Percentiles rank a stretch among this genome's conserved stretches.
Conservation (phyloP, 2,113 vertebrate species). For the Tachysurus vachellii region DNA sequence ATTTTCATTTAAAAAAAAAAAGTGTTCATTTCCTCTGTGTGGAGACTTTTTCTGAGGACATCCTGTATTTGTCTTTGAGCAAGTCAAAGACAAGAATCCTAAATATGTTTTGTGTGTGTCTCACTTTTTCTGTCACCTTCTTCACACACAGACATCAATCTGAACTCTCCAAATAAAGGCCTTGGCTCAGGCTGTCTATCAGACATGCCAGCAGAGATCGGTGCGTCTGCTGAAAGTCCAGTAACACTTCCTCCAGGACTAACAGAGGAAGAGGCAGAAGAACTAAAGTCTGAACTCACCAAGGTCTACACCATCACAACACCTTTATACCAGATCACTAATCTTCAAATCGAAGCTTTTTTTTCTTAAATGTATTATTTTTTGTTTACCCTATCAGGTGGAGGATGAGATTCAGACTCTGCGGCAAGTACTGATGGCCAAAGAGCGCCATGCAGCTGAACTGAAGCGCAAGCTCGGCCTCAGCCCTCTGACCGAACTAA, state of each 20-base stretch:
- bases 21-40: no score
- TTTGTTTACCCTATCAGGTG: conserved; percentile 73
- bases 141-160: conserved; percentile 88
- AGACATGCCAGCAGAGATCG: conserved; percentile 78
- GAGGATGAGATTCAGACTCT: conserved; percentile 95
- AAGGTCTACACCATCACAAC: conserved; percentile 74
- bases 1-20: no score
- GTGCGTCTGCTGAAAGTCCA: conserved; percentile 51
- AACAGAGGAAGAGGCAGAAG: conserved; percentile 85
- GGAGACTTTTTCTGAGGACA: no score
- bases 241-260: conserved; percentile 74
- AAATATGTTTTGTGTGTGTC: not conserved
- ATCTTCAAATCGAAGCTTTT: not conserved
- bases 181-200: conserved; percentile 77
- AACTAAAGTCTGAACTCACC: conserved; percentile 80
- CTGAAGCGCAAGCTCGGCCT: conserved; percentile 92
- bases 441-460: conserved; percentile 88
- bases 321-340: not conserved
- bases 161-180: conserved; percentile 97
- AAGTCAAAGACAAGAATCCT: not conserved
- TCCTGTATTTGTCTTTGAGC: not conserved
- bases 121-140: not conserved
- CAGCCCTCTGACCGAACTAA: conserved; percentile 84
- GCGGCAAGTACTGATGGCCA: conserved; percentile 91
- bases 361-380: not conserved